Percentiles rank a stretch among this genome's conserved stretches.
phyloP scores from a whole-genome alignment of 2,888 invertebrate species.

The Apomyelois bistriatella region DNA sequence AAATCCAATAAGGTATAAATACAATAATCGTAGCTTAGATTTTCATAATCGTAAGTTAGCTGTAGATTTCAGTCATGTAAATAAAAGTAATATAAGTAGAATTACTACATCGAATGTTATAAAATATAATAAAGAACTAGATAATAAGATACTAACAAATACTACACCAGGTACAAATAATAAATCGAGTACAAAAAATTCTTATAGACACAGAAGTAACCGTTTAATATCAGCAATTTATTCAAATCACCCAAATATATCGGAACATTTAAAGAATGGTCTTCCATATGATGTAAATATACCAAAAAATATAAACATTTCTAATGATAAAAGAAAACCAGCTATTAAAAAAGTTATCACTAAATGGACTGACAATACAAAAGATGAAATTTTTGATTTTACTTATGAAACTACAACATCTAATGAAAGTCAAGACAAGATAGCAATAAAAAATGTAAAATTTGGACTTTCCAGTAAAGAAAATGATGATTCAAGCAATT shows the following conservation, averaged over 20 bases:
- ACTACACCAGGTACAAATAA: neutral
- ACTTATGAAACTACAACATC: slow-evolving; percentile 51
- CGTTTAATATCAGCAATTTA: slow-evolving; percentile 12
- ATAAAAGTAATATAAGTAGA: slow-evolving; percentile 22
- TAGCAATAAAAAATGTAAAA: slow-evolving; percentile 23
- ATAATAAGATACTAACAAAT: neutral
- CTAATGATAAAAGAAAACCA: slow-evolving; percentile 41
- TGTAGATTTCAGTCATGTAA: slow-evolving; percentile 36
- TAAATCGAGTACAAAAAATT: neutral
- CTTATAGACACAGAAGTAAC: neutral
- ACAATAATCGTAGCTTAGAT: slow-evolving; percentile 36
- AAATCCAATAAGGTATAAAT: slow-evolving; percentile 64
- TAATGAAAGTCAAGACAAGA: slow-evolving; percentile 29
- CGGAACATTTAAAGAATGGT: neutral
- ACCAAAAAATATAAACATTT: slow-evolving; percentile 11
- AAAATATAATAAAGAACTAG: neutral
- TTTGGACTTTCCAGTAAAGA: slow-evolving; percentile 4
- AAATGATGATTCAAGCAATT: slow-evolving; percentile 29
- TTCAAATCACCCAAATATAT: slow-evolving; percentile 7
- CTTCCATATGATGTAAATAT: slow-evolving; percentile 3
- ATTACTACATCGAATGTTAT: neutral
- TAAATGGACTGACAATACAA: slow-evolving; percentile 75
- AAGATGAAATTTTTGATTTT: slow-evolving; percentile 64
- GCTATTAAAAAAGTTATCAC: slow-evolving; percentile 68
- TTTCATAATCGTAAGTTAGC: slow-evolving; percentile 33